Evolutionary conservation across 2,888 invertebrate species (phyloP), one percentile per base, ranked within the genome.

Genomic region (Trachelus tabidus): DNA sequence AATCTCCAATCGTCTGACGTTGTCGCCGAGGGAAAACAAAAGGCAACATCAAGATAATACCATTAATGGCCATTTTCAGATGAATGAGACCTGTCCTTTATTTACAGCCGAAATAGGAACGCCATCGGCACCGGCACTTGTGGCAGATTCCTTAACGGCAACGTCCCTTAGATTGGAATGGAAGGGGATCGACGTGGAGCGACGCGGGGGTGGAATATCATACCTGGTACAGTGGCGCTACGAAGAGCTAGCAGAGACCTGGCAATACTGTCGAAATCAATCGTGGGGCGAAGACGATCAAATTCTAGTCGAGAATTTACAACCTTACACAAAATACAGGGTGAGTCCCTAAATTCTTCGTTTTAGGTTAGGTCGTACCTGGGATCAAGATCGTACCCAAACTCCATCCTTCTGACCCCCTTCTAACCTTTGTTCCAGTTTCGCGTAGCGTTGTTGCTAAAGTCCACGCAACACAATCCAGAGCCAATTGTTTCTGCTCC

Each of bases 241-340:
- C 88, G 95, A 95, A 84, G 95, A 95, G 84, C 90, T 94, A 71
- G 94, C 94, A 6, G 94, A 94, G 75, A 94, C 94, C 34, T 98
- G 98, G 98, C 96, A 96, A 89, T 97, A 96, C 90, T 97, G 96
- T 89, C 93, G 95, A 74, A 95, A 96, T 88, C 94, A 95, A 85
- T 94, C 94, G 75, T 95, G 95, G 93, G 94, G 94, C 1, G 93
- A 94, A 84, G 92, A 94, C 76, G 92, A 92, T 79, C 94, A 94
- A 69, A 96, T 96, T 84, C 93, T 94, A 35, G 95, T 98, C 12
- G 95, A 96, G 83, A 95, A 96, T 84, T 93, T 98, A 75, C 95
- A 96, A 83, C 98, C 98, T 0, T 98, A 97, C 89, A 96, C 97
- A 0, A 97, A 96, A 89, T 98, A 98, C 90, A 94, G 96, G 93